Evolutionary conservation across 2,888 invertebrate species (phyloP).

Genomic region (Rhaphigaster nebulosa): DNA sequence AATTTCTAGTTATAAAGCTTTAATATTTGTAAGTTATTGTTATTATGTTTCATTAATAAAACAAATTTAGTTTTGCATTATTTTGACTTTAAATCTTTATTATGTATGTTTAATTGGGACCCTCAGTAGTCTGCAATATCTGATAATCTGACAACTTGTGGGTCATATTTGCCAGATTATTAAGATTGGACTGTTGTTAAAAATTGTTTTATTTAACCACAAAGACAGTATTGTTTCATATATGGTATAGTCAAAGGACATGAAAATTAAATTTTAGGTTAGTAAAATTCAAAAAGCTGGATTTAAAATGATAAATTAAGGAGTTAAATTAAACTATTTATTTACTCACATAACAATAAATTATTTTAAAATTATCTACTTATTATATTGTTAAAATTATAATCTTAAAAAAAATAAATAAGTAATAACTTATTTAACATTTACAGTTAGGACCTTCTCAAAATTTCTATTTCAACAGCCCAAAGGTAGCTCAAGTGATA

Average conservation of each 20-base stretch:
- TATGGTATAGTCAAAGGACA: neutral
- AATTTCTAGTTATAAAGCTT: no score
- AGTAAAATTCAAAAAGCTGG: neutral
- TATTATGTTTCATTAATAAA: no score
- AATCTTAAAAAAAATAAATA: neutral
- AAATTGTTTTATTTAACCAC: no score
- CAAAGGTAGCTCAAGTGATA: slow-evolving; percentile 68
- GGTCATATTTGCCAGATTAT: no score
- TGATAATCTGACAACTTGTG: no score
- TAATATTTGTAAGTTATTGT: no score
- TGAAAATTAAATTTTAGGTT: neutral
- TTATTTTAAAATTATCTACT: neutral
- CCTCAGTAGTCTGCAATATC: no score
- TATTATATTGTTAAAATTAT: neutral
- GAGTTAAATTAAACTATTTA: neutral
- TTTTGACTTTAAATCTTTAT: no score
- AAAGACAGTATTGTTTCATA: no score
- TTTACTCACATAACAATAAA: neutral
- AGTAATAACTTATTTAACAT: slow-evolving; percentile 38
- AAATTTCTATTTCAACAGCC: slow-evolving; percentile 74
- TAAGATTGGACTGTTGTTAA: no score
- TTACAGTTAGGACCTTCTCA: slow-evolving; percentile 75
- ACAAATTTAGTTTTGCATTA: no score
- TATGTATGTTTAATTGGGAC: no score
- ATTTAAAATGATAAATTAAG: neutral